These are phyloP conservation scores for Atta texana DNA, from an alignment of 1,140 invertebrate genomes.

Conservation along the genomic window DNA sequence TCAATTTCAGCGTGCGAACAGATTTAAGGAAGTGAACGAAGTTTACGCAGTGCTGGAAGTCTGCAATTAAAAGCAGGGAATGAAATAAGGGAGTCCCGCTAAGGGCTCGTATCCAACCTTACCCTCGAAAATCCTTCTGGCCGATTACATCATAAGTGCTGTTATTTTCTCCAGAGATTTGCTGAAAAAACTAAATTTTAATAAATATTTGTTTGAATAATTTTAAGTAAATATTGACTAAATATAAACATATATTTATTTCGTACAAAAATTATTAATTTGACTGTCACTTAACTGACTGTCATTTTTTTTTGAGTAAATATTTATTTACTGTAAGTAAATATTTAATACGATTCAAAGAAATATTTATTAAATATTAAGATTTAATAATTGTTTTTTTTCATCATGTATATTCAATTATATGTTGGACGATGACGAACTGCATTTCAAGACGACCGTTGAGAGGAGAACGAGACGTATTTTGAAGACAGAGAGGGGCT, in stretches of 20 bases:
- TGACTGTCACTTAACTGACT: too few species aligned
- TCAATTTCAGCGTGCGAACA: conserved; percentile 20
- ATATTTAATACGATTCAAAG: too few species aligned
- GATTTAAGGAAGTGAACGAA: not conserved
- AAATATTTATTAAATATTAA: too few species aligned
- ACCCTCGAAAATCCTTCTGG: not conserved
- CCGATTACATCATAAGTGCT: conserved; percentile 12
- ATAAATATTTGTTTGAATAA: too few species aligned
- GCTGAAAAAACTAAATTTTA: too few species aligned
- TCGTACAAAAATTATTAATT: too few species aligned
- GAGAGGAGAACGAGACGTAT: not conserved
- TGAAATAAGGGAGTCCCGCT: not conserved
- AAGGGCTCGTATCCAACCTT: not conserved
- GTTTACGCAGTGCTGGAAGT: not conserved
- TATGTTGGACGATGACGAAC: not conserved
- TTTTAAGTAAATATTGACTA: too few species aligned
- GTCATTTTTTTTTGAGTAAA: too few species aligned
- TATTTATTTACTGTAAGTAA: too few species aligned
- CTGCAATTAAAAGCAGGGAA: conserved; percentile 26
- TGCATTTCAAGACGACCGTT: not conserved
- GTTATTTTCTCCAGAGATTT: too few species aligned
- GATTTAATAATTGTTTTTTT: too few species aligned
- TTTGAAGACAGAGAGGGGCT: not conserved
- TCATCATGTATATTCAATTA: not conserved
- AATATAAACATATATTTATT: too few species aligned